A percentile compares a stretch with the other conserved stretches of the same genome.
These are phyloP conservation scores for Percopsis transmontana DNA, from an alignment of 2,113 vertebrate species.

Conservation along the genomic window DNA sequence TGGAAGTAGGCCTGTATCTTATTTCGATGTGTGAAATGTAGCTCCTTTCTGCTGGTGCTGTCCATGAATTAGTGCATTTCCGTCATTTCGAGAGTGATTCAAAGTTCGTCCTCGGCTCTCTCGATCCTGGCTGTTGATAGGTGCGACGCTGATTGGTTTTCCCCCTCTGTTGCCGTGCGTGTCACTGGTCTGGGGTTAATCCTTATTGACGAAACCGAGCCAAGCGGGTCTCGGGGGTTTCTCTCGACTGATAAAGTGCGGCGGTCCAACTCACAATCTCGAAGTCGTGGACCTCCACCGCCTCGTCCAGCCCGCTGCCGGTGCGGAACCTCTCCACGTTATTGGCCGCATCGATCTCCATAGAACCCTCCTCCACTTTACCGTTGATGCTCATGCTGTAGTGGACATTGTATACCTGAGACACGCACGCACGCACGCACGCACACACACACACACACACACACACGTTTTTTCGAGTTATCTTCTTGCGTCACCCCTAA, in stretches of 20 bases:
- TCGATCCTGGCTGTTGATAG: no score
- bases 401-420: slow-evolving; percentile 93
- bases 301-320: slow-evolving; percentile 86
- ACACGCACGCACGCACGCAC: slow-evolving; percentile 41
- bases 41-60: no score
- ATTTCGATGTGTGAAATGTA: no score
- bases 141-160: no score
- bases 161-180: background rate
- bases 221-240: background rate
- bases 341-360: slow-evolving; percentile 92
- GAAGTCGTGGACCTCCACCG: slow-evolving; percentile 92
- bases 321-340: slow-evolving; percentile 93
- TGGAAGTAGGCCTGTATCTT: no score
- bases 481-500: slow-evolving; percentile 9
- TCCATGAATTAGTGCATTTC: no score
- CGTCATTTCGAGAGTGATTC: no score
- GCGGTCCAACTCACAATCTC: slow-evolving; percentile 84
- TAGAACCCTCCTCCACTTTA: slow-evolving; percentile 90
- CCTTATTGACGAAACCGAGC: background rate
- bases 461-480: slow-evolving; percentile 4
- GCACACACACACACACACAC: slow-evolving; percentile 30
- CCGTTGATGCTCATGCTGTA: slow-evolving; percentile 97
- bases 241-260: background rate
- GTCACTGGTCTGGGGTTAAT: background rate
- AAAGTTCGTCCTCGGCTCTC: no score